A percentile compares a stretch with the other conserved stretches of the same genome.
Evolutionary conservation across 1,140 invertebrate genomes (phyloP).

Genomic region (Orius laevigatus): DNA sequence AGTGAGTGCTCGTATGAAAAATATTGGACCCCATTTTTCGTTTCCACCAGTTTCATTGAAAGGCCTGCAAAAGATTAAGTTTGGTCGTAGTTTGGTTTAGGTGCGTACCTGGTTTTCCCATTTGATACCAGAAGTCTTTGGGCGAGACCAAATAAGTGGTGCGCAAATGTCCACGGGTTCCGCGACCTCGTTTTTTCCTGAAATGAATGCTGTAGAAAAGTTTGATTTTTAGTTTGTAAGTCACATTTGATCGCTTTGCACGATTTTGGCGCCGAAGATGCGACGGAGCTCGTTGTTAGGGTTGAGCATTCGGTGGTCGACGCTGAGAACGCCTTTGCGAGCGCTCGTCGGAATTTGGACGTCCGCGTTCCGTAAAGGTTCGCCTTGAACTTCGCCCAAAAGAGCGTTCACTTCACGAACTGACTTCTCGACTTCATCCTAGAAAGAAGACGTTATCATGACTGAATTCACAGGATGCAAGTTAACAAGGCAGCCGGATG

Average conservation of each 20-base stretch:
- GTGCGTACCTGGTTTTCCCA: conserved; percentile 39
- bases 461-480: too few species aligned
- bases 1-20: conserved; percentile 68
- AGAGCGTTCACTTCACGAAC: conserved; percentile 55
- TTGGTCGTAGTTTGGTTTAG: not conserved
- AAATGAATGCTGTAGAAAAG: conserved; percentile 14
- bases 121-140: conserved; percentile 47
- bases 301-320: conserved; percentile 62
- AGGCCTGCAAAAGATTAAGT: conserved; percentile 35
- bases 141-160: conserved; percentile 47
- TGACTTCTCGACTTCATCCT: conserved; percentile 58
- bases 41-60: conserved; percentile 49
- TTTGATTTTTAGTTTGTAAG: not conserved
- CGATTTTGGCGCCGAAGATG: conserved; percentile 68
- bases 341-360: conserved; percentile 11
- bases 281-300: conserved; percentile 66
- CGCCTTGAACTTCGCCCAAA: conserved; percentile 36
- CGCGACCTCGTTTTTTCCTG: conserved; percentile 38
- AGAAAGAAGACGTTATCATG: conserved; percentile 23
- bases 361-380: not conserved
- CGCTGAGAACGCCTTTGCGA: conserved; percentile 34
- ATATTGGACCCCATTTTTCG: conserved; percentile 34
- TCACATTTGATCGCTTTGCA: conserved; percentile 42
- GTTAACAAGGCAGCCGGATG: too few species aligned
- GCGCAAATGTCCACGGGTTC: conserved; percentile 35